Evolutionary conservation across 2,888 invertebrate genomes (phyloP).

Genomic region (Harpalus rubripes): DNA sequence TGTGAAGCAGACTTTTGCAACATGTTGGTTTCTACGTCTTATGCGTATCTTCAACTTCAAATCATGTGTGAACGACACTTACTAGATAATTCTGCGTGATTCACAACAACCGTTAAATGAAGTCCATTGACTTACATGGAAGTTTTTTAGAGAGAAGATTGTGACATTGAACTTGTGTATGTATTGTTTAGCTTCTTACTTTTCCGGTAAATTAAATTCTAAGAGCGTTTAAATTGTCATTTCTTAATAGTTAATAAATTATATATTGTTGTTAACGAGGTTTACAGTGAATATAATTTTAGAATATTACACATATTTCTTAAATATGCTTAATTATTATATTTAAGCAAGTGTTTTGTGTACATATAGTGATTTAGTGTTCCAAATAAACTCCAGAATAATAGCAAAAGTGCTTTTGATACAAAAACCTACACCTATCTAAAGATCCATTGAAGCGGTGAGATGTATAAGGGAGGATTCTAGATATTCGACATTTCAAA

Average conservation of each 20-base stretch:
- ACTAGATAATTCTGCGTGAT: slow-evolving; percentile 13
- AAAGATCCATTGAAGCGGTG: too few species aligned
- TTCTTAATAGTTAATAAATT: slow-evolving; percentile 25
- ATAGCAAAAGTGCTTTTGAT: too few species aligned
- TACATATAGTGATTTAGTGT: too few species aligned
- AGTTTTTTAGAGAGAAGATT: slow-evolving; percentile 6
- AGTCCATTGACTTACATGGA: slow-evolving; percentile 24
- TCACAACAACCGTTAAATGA: slow-evolving; percentile 19
- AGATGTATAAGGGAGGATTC: too few species aligned
- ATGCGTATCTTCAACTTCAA: not conserved
- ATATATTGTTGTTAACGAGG: not conserved
- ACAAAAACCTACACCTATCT: too few species aligned
- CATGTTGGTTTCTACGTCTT: too few species aligned
- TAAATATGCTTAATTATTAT: too few species aligned
- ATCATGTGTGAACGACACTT: slow-evolving; percentile 33
- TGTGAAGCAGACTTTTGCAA: not conserved
- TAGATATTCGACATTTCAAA: too few species aligned
- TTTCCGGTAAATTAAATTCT: slow-evolving; percentile 5
- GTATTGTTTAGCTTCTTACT: not conserved
- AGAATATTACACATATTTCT: too few species aligned
- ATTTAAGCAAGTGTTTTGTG: too few species aligned
- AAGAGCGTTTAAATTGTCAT: slow-evolving; percentile 18
- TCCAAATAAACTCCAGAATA: too few species aligned
- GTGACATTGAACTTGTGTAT: slow-evolving; percentile 35
- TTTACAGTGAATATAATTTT: too few species aligned